Percentiles rank a stretch among this genome's conserved stretches.
These are phyloP conservation scores for Synanthedon tipuliformis DNA, from an alignment of 2,888 invertebrate genomes.

Conservation along the genomic window DNA sequence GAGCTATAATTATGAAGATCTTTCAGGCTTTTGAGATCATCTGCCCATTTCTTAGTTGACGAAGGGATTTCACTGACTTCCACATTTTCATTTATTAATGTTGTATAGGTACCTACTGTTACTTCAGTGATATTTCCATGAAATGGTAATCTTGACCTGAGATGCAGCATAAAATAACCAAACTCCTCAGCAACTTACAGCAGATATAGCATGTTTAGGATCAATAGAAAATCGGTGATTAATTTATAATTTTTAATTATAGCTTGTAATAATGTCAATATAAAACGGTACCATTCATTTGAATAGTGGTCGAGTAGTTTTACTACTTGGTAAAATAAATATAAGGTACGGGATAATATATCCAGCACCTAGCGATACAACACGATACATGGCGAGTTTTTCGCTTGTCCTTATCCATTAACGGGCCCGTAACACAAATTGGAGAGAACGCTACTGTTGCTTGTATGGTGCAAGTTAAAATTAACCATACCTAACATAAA, in stretches of 20 bases:
- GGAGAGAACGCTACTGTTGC: conserved; percentile 21
- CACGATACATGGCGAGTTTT: conserved; percentile 19
- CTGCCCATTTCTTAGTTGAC: too few relatives aligned
- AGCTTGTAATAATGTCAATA: not conserved
- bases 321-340: too few relatives aligned
- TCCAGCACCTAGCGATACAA: not conserved
- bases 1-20: too few relatives aligned
- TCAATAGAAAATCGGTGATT: not conserved
- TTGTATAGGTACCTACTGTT: too few relatives aligned
- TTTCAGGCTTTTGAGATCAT: too few relatives aligned
- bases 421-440: conserved; percentile 43
- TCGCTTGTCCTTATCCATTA: conserved; percentile 36
- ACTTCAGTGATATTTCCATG: too few relatives aligned
- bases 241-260: not conserved
- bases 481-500: not conserved
- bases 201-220: not conserved
- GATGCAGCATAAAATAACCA: too few relatives aligned
- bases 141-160: too few relatives aligned
- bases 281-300: not conserved
- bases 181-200: not conserved
- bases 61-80: too few relatives aligned
- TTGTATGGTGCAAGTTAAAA: conserved; percentile 15
- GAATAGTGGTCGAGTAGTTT: not conserved
- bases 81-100: too few relatives aligned
- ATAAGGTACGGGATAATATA: not conserved